phyloP scores from a whole-genome alignment of 2,797 vertebrate species.

The Emydoidea blandingii region DNA sequence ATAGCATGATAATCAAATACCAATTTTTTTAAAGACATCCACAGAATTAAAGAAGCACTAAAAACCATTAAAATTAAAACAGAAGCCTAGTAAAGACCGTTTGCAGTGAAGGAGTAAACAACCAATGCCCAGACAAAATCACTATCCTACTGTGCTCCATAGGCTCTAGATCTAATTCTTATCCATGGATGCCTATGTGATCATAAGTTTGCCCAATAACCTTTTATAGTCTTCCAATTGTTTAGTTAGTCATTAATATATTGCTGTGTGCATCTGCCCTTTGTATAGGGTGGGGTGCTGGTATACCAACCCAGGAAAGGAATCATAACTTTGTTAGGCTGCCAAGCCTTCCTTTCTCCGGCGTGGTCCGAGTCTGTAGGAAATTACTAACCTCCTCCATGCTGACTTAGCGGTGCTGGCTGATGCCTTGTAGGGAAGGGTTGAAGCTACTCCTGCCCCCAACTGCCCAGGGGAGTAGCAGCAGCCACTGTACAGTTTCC shows the following conservation, averaged over 20 bases:
- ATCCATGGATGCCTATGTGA: slow-evolving; percentile 7
- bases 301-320: not conserved
- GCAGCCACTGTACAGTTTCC: not conserved
- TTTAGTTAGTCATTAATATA: not conserved
- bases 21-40: slow-evolving; percentile 64
- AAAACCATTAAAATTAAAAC: slow-evolving; percentile 52
- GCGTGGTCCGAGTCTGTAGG: not conserved
- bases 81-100: slow-evolving; percentile 10
- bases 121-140: slow-evolving; percentile 43
- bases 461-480: not conserved
- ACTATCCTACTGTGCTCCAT: not conserved
- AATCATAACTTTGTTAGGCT: not conserved
- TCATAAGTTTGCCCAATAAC: slow-evolving; percentile 18
- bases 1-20: slow-evolving; percentile 65
- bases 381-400: not conserved
- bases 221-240: slow-evolving; percentile 9
- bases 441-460: not conserved
- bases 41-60: slow-evolving; percentile 42
- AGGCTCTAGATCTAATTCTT: not conserved
- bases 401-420: not conserved
- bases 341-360: not conserved
- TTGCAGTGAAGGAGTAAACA: slow-evolving; percentile 52
- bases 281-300: not conserved
- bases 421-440: not conserved
- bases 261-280: not conserved